Conservation (phyloP, 2,113 vertebrate species). For the Morone saxatilis region DNA sequence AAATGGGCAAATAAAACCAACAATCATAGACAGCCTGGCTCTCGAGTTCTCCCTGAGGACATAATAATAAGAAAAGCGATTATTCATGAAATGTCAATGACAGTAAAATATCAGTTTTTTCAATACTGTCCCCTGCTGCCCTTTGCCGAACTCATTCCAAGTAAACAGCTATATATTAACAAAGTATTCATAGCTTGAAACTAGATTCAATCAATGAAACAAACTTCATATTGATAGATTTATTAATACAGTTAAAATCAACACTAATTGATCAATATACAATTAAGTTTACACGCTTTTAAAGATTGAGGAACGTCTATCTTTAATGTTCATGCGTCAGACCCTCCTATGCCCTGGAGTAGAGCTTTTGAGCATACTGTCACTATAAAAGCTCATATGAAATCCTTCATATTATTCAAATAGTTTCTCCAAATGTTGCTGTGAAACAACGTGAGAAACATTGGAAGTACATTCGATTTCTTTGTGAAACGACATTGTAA, state of each 20-base stretch:
- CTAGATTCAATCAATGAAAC: slow-evolving; percentile 25
- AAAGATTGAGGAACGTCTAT: background rate
- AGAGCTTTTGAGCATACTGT: background rate
- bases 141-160: slow-evolving; percentile 11
- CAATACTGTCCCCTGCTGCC: slow-evolving; percentile 1
- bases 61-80: slow-evolving; percentile 29
- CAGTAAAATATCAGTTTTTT: slow-evolving; percentile 11
- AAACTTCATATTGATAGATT: slow-evolving; percentile 23
- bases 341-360: background rate
- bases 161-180: slow-evolving; percentile 29
- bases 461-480: no score
- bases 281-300: background rate
- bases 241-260: background rate
- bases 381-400: background rate
- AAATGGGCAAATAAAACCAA: slow-evolving; percentile 34
- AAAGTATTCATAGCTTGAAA: slow-evolving; percentile 7
- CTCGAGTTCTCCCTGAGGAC: background rate
- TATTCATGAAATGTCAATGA: slow-evolving; percentile 48
- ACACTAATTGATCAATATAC: background rate
- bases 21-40: slow-evolving; percentile 12
- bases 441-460: no score
- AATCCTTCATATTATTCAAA: background rate
- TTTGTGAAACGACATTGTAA: no score
- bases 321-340: background rate
- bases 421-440: no score